Conservation (phyloP, 2,888 invertebrate genomes). For the Hedychridium roseum region DNA sequence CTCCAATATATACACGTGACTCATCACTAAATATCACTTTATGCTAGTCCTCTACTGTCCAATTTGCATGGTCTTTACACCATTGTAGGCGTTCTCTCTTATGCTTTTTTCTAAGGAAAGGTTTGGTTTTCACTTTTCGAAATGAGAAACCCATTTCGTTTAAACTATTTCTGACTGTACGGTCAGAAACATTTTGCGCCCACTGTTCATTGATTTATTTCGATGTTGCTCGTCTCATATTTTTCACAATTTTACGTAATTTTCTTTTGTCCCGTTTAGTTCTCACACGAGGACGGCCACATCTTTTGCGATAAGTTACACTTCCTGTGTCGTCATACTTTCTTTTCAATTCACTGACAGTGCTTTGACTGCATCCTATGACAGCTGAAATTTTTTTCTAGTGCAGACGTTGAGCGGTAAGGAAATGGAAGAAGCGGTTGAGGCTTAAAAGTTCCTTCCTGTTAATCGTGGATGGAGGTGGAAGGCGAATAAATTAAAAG, state of each 20-base stretch:
- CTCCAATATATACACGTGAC: not conserved
- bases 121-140: not conserved
- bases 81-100: constrained; percentile 1
- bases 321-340: no score
- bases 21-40: constrained; percentile 2
- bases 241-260: constrained; percentile 1
- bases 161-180: constrained; percentile 1
- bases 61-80: constrained; percentile 1
- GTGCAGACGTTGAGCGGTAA: no score
- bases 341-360: not conserved
- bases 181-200: constrained; percentile 3
- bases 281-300: not conserved
- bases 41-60: not conserved
- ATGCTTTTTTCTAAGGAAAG: constrained; percentile 1
- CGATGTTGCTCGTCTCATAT: not conserved
- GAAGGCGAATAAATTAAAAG: no score
- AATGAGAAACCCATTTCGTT: constrained; percentile 5
- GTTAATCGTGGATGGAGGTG: no score
- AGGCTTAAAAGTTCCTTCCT: no score
- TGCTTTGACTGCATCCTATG: not conserved
- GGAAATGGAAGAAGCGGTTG: no score
- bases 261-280: not conserved
- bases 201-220: not conserved
- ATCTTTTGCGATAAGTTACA: no score
- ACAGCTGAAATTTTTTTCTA: not conserved